A percentile compares a stretch with the other conserved stretches of the same genome.
Evolutionary conservation across 2,797 vertebrate genomes (phyloP).

Genomic region (Malacoraja senta): DNA sequence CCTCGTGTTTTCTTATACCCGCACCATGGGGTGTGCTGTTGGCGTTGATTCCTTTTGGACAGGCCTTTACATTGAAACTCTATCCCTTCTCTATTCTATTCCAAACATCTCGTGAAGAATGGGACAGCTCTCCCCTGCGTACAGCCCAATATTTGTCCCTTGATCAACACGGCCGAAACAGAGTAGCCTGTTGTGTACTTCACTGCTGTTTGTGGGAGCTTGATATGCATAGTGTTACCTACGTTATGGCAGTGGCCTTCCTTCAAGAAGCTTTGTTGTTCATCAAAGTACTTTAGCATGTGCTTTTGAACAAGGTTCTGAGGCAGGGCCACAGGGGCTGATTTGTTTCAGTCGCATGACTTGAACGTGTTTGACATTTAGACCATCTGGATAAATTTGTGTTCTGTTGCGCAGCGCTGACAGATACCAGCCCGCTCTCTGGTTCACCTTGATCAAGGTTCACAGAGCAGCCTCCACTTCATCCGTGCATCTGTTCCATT

Average conservation of each 20-base stretch:
- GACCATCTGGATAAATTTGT: neutral
- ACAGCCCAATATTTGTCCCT: neutral
- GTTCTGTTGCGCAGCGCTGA: neutral
- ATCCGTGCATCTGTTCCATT: slow-evolving; percentile 18
- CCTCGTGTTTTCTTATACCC: too few relatives aligned
- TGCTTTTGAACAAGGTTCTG: too few relatives aligned
- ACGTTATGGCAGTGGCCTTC: neutral
- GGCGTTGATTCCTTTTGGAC: neutral
- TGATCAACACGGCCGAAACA: neutral
- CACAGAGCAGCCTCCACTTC: neutral
- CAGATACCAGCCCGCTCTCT: neutral
- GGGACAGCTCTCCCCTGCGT: neutral
- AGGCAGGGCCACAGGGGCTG: neutral
- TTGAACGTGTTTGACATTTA: slow-evolving; percentile 9
- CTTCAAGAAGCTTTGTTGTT: neutral
- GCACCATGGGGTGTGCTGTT: neutral
- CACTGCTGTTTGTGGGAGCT: neutral
- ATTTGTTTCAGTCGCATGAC: neutral
- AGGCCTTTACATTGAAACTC: neutral
- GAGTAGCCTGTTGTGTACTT: neutral
- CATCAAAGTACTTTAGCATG: neutral
- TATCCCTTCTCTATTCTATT: neutral
- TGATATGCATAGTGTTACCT: neutral
- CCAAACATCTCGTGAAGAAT: neutral
- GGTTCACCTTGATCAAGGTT: slow-evolving; percentile 6